Base-by-base conservation (phyloP, 2,888 invertebrate species). In the Pilophorus perplexus region DNA sequence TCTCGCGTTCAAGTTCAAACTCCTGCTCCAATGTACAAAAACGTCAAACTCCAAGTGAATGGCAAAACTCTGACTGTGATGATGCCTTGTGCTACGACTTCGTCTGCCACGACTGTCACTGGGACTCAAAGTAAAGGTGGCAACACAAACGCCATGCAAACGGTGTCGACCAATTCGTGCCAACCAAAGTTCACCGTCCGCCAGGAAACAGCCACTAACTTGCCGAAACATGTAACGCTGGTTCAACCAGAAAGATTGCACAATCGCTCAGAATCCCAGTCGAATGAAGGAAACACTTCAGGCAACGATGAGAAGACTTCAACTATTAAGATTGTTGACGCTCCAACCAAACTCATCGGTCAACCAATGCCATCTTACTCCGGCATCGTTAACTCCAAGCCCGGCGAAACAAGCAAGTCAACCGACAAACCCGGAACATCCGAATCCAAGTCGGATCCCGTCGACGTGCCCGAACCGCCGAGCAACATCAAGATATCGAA, bases 401-500 rank as follows among this genome's bases (percentile, higher is more conserved):
- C 6, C 12, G 12, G 6, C 12, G 33, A 12, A 8, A 6, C 12
- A 12, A 12, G 6, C 33, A 33, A 33, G 33, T 33, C 33, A 8
- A 6, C 33, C 6, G n/a, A n/a, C n/a, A 33, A 33, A 33, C 6
- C 12, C 12, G 12, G 6, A 8, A 8, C 12, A 12, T 6, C 6
- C 33, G 33, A 33, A 33, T 8, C 33, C 6, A 33, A 33, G 12
- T 6, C 33, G 6, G 52, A 20, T 25, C 20, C 20, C 20, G 38
- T 10, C 8, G 97, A 96, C 1, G 96, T 90, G 77, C 96, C 98
- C 2, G 96, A 96, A 22, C 97, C 97, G 2, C 98, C 98, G 10
- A 95, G 94, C 8, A 93, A 95, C 40, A 96, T 98, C 73, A 96
- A 96, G 80, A 98, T 98, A 74, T 91, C 93, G 33, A 96, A 96